These are phyloP conservation scores for Solenodon paradoxus DNA, from an alignment of 2,113 vertebrate species.

Conservation along the genomic window DNA sequence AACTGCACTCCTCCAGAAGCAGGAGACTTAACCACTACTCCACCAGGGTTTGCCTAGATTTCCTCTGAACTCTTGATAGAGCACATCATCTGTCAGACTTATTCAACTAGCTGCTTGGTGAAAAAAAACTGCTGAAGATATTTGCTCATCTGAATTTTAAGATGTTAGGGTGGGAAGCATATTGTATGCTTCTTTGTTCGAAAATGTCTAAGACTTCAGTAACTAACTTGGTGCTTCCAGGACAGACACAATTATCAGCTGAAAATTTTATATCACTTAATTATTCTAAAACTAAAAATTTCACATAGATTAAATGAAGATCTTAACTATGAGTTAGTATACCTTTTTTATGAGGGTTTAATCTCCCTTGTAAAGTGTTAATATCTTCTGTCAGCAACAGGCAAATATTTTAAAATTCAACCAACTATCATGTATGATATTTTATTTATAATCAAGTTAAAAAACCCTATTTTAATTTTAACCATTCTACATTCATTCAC, in stretches of 20 bases:
- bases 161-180: not conserved
- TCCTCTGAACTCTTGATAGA: not conserved
- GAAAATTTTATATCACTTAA: not conserved
- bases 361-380: not conserved
- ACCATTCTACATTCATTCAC: not conserved
- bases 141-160: not conserved
- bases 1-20: no score
- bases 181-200: not conserved
- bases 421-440: not conserved
- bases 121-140: not conserved
- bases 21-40: no score
- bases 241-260: not conserved
- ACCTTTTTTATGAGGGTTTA: not conserved
- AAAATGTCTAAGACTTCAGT: not conserved
- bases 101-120: not conserved
- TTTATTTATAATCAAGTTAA: not conserved
- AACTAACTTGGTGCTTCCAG: not conserved
- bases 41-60: no score
- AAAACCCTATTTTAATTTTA: not conserved
- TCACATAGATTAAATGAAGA: not conserved
- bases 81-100: not conserved
- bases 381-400: not conserved
- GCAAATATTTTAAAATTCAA: not conserved
- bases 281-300: constrained; percentile 24
- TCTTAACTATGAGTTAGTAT: not conserved